These are phyloP conservation scores for Cardiocondyla obscurior DNA, from an alignment of 1,140 invertebrate species.

Conservation along the genomic window DNA sequence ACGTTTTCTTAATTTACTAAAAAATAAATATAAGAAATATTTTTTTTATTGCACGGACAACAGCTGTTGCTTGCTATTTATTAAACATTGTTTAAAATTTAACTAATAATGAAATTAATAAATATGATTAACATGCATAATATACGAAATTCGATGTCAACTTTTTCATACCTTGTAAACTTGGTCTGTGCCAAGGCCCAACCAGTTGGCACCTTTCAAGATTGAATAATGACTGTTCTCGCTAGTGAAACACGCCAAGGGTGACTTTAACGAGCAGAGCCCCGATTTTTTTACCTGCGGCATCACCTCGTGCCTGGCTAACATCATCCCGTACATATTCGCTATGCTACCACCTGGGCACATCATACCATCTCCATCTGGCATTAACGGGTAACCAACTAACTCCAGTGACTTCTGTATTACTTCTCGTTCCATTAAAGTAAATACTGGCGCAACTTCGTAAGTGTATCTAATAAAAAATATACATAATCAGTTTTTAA, in stretches of 20 bases:
- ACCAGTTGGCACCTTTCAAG: slow-evolving; percentile 90
- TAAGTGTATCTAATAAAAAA: slow-evolving; percentile 87
- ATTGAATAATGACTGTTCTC: slow-evolving; percentile 96
- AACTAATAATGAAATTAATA: too few species aligned
- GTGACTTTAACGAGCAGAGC: slow-evolving; percentile 84
- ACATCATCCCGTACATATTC: slow-evolving; percentile 93
- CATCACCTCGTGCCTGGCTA: slow-evolving; percentile 89
- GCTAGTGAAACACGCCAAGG: slow-evolving; percentile 89
- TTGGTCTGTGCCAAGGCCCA: slow-evolving; percentile 91
- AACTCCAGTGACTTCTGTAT: slow-evolving; percentile 86
- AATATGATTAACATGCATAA: too few species aligned
- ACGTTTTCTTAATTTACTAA: not conserved
- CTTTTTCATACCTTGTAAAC: slow-evolving; percentile 76
- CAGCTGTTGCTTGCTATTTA: not conserved
- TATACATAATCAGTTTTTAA: not conserved
- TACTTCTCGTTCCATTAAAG: slow-evolving; percentile 88
- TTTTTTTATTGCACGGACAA: not conserved
- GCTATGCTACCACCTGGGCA: slow-evolving; percentile 94
- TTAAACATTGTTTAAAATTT: not conserved
- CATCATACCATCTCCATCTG: slow-evolving; percentile 89
- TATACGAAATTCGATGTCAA: not conserved
- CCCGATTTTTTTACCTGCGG: slow-evolving; percentile 91
- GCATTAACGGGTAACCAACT: slow-evolving; percentile 86
- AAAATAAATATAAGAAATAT: not conserved
- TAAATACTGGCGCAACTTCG: slow-evolving; percentile 91